Evolutionary conservation across 2,797 vertebrate genomes (phyloP), one percentile per base, ranked within the genome.

Genomic region (Eutrigla gurnardus): DNA sequence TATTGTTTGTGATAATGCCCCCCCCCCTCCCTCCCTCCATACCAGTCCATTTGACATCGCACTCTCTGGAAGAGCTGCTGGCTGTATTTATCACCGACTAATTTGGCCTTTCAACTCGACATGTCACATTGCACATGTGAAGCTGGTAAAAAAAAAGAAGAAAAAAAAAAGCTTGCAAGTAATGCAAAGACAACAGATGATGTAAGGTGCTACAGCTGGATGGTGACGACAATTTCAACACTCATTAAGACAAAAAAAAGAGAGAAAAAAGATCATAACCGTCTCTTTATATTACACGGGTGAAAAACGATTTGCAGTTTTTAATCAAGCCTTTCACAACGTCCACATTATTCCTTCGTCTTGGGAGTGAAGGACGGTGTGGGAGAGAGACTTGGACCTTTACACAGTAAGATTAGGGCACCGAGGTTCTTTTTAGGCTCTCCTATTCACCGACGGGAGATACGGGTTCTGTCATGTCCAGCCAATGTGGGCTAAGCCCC

Each of bases 1-100:
- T 83, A 78, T 93, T 94, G 92, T 94, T 92, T 91, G 81, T 63
- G 64, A 85, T 86, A 83, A 85, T 84, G 81, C 81, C 70, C 73
- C 86, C 53, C 42, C 35, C 37, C 13, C 32, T 6, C 0, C 50
- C 33, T 25, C 11, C 17, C 35, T 17, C 70, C 76, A 43, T 84
- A 78, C 87, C 76, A 81, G 79, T 73, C 70, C 80, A 70, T 86
- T 89, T 88, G 84, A 89, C 90, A 59, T 78, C 53, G 65, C 65
- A 17, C 73, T 66, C 74, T 91, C 70, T 79, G 70, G 87, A 88
- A 81, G 76, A 87, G 81, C 9, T 42, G 11, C 53, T 47, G 39
- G 67, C 57, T 78, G 78, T 50, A 17, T 84, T 90, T 65, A 87
- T 81, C 83, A 45, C 65, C 2, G 64, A 55, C 77, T 87, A 69